A percentile compares a stretch with the other conserved stretches of the same genome.
Conservation (phyloP, 2,888 invertebrate genomes). For the Drosophila pseudotakahashii region DNA sequence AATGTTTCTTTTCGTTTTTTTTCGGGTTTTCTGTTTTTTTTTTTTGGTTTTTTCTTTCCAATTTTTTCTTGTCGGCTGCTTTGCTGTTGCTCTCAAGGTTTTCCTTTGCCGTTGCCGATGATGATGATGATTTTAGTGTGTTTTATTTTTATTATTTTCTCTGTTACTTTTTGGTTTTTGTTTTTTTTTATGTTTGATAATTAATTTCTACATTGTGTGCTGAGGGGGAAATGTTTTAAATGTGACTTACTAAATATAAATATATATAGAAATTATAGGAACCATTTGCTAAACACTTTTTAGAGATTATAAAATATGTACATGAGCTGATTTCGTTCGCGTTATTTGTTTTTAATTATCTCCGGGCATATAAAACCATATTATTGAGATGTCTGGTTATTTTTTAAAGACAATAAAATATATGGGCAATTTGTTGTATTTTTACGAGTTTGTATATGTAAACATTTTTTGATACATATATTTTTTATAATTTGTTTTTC, state of each 20-base stretch:
- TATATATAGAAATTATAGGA: not conserved
- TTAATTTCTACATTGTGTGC: conserved; percentile 39
- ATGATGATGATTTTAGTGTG: conserved; percentile 13
- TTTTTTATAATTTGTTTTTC: conserved; percentile 32
- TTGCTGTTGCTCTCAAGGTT: conserved; percentile 35
- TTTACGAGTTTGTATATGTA: not conserved
- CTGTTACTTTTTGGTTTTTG: conserved; percentile 10
- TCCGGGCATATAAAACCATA: not conserved
- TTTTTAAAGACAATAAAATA: not conserved
- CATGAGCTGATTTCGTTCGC: not conserved
- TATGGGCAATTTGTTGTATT: conserved; percentile 11
- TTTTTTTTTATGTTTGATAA: conserved; percentile 33
- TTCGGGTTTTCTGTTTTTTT: conserved; percentile 9
- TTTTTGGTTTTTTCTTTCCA: conserved; percentile 12
- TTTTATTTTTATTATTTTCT: conserved; percentile 28
- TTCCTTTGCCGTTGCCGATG: conserved; percentile 29
- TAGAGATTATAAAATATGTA: not conserved
- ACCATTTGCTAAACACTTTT: not conserved
- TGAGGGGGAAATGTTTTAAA: too few relatives aligned
- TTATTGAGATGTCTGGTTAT: not conserved
- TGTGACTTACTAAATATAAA: conserved; percentile 6
- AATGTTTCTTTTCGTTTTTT: conserved; percentile 1
- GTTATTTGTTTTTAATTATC: conserved; percentile 2
- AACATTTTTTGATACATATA: conserved; percentile 1
- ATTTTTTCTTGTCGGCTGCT: conserved; percentile 10